These are phyloP conservation scores for Diphyllodes magnificus DNA, from an alignment of 2,113 vertebrate species.

Conservation along the genomic window DNA sequence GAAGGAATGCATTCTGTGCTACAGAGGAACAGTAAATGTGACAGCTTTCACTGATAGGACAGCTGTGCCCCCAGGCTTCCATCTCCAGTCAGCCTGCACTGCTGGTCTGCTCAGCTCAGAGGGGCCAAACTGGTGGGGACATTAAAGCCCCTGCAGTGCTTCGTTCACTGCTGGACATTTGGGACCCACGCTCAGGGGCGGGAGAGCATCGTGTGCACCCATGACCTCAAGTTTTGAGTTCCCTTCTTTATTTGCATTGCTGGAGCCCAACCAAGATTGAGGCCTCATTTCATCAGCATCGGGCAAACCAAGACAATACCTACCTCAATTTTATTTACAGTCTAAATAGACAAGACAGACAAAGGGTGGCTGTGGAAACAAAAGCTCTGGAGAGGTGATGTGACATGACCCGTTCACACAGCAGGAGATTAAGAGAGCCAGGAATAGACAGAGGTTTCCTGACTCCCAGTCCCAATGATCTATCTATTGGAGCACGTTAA, in stretches of 20 bases:
- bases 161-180: fast-evolving
- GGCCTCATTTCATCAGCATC: not conserved
- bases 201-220: not conserved
- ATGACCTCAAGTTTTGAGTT: constrained; percentile 11
- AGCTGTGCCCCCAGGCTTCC: not conserved
- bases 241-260: constrained; percentile 24
- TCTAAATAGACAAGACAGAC: constrained; percentile 51
- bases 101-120: not conserved
- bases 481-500: not conserved
- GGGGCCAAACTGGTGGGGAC: not conserved
- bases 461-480: constrained; percentile 1
- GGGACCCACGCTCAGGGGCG: not conserved
- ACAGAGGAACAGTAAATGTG: not conserved
- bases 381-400: constrained; percentile 47
- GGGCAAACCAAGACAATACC: constrained; percentile 24
- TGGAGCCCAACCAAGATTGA: not conserved
- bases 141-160: not conserved
- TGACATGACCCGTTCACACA: constrained; percentile 58
- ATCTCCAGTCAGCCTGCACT: not conserved
- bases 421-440: constrained; percentile 31
- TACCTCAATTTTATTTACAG: constrained; percentile 60
- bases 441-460: constrained; percentile 27
- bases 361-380: constrained; percentile 56
- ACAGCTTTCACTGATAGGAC: not conserved
- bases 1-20: fast-evolving